phyloP scores from a whole-genome alignment of 2,888 invertebrate genomes.

The Catocala fraxini region DNA sequence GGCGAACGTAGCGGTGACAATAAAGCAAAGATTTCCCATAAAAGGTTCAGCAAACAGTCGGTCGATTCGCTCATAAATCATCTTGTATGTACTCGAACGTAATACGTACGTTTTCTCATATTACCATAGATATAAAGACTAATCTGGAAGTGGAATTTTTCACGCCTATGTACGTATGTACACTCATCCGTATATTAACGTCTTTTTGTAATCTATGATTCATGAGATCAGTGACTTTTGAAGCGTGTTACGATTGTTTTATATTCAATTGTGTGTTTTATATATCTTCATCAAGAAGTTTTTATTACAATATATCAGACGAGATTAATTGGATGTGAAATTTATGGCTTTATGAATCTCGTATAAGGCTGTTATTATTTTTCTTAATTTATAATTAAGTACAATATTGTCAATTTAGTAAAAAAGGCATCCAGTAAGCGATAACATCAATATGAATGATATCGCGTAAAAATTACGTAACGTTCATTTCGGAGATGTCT shows the following conservation, averaged over 20 bases:
- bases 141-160: conserved; percentile 48
- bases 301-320: conserved; percentile 12
- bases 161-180: conserved; percentile 27
- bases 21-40: conserved; percentile 71
- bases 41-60: conserved; percentile 72
- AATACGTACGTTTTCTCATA: conserved; percentile 62
- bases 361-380: conserved; percentile 6
- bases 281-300: conserved; percentile 20
- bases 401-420: neutral
- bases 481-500: conserved; percentile 37
- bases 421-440: conserved; percentile 21
- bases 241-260: conserved; percentile 26
- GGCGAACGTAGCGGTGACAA: conserved; percentile 53
- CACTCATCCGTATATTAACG: conserved; percentile 35
- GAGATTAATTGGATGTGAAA: conserved; percentile 12
- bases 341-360: conserved; percentile 5
- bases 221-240: conserved; percentile 34
- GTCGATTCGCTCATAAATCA: conserved; percentile 77
- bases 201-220: conserved; percentile 41
- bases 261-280: conserved; percentile 17
- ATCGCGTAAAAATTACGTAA: conserved; percentile 21
- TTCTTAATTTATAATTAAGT: conserved; percentile 9
- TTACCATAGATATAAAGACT: conserved; percentile 39
- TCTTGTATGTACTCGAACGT: conserved; percentile 57
- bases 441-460: conserved; percentile 22